Percentiles rank a stretch among this genome's conserved stretches.
phyloP scores from a whole-genome alignment of 1,140 invertebrate species.

The Aphelenchoides fujianensis region DNA sequence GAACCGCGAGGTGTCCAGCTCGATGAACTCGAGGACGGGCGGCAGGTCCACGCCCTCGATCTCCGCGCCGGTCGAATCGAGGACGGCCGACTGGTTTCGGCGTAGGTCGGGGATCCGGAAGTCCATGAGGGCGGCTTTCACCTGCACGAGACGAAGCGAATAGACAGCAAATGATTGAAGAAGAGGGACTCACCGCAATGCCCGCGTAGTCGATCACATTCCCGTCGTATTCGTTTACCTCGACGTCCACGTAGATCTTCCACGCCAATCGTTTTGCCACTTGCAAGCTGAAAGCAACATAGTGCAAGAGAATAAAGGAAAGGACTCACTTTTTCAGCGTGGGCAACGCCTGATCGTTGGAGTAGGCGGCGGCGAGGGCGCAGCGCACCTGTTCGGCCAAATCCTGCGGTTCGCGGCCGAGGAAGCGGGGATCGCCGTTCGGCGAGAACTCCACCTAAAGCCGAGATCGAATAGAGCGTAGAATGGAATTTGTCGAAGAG shows the following conservation, averaged over 20 bases:
- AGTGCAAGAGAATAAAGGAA: slow-evolving; percentile 6
- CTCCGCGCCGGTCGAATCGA: not conserved
- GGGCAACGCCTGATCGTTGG: slow-evolving; percentile 15
- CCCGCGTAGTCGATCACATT: slow-evolving; percentile 18
- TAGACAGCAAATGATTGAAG: not conserved
- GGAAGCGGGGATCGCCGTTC: slow-evolving; percentile 1
- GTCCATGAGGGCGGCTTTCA: slow-evolving; percentile 17
- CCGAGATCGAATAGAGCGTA: too few species aligned
- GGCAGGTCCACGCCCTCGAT: slow-evolving; percentile 17
- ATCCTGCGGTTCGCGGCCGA: slow-evolving; percentile 3
- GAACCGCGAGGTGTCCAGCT: slow-evolving; percentile 5
- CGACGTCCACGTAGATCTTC: slow-evolving; percentile 18
- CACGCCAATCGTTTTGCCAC: slow-evolving; percentile 7
- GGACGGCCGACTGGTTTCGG: not conserved
- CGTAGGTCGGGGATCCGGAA: slow-evolving; percentile 10
- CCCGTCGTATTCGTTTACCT: slow-evolving; percentile 12
- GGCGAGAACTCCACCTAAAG: slow-evolving; percentile 10
- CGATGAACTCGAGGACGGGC: slow-evolving; percentile 3
- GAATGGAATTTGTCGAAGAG: too few species aligned
- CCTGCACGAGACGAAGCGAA: not conserved
- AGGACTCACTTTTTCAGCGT: slow-evolving; percentile 9
- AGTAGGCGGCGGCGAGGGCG: not conserved
- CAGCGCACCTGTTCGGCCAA: slow-evolving; percentile 3
- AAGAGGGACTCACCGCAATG: slow-evolving; percentile 9
- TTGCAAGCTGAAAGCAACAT: slow-evolving; percentile 13